Base-by-base conservation (phyloP, 2,113 vertebrate species). In the Todiramphus saurophagus region DNA sequence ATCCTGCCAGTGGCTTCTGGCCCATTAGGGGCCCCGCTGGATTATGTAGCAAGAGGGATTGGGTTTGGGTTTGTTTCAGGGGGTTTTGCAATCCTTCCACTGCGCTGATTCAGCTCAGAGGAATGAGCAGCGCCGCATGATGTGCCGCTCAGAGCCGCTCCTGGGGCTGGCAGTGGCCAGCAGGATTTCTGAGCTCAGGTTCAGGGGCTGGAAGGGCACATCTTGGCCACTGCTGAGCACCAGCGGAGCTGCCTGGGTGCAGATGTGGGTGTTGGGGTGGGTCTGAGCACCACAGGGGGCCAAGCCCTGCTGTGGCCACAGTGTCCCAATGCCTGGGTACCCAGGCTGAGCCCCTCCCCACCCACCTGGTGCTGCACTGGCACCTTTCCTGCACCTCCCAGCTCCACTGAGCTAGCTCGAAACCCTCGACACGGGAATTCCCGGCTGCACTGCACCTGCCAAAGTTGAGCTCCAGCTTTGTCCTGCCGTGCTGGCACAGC, bases 41-140 rank as follows among this genome's bases (percentile, higher is more conserved):
- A 58, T 67, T 5, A 0, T 28, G 33, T 5, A 59, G 74, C 11
- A 1, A 66, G 83, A 51, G 76, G 68, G 87, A 50, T 44, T 84
- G 21, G 30, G 55, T 80, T 68, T 92, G 89, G 89, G 94, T 82
- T 75, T 13, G 7, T 89, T 90, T 90, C 87, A 93, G 92, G 82
- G 85, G 90, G 46, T 94, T 96, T 97, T 94, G 96, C 95, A 96
- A 95, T 96, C 75, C 60, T 41, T 63, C 72, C 63, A 55, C 75
- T 0, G 75, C 3, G 24, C 94, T 96, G 94, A 94, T 93, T 96
- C 93, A 96, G 94, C 93, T 66, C 1, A 0, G 19, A 87, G 80
- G 89, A 96, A 96, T 92, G 83, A 88, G 95, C 90, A 60, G 85
- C 14, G 0, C 77, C 2, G 15, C 94, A 75, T 39, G 2, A 68